Evolutionary conservation across 2,888 invertebrate genomes (phyloP), one percentile per base, ranked within the genome.

Genomic region (Therioaphis trifolii): DNA sequence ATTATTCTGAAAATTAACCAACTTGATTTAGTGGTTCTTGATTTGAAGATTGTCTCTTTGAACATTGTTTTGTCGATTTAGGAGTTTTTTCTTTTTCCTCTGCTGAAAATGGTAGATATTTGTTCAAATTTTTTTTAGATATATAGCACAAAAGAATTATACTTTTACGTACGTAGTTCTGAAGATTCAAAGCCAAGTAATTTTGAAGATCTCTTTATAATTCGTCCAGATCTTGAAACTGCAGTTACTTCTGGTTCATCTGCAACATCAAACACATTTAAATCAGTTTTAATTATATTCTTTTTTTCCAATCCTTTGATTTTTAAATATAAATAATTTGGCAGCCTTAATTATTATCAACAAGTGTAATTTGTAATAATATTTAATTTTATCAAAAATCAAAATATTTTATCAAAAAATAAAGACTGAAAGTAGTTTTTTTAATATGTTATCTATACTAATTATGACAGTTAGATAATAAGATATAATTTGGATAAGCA

Each of bases 191-290:
- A 98, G 89, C 97, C 98, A 89, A 96, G 93, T 66, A 98, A 90
- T 88, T 98, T 97, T 0, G 97, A 96, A 24, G 97, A 97, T 89
- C 97, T 98, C 90, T 98, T 98, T 82, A 97, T 91, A 0, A 97
- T 96, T 84, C 96, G 91, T 29, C 96, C 96, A 87, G 96, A 96
- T 84, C 96, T 92, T 3, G 96, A 96, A 61, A 96, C 93, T 12
- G 96, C 96, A 80, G 94, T 95, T 84, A 95, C 95, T 89, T 94
- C 94, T 87, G 94, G 90, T 90, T 94, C 94, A 84, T 80, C 86
- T 85, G 52, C 29, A 84, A 85, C 21, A 63, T 35, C 12, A 27
- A 58, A 75, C 14, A 52, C 58, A 58, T 35, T 35, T 35, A 35
- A 35, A 35, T 7, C 35, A 35, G 35, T 35, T 35, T 5, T 35